A percentile compares a stretch with the other conserved stretches of the same genome.
These are phyloP conservation scores for Drosophila paulistorum DNA, from an alignment of 1,140 invertebrate species.

Conservation along the genomic window DNA sequence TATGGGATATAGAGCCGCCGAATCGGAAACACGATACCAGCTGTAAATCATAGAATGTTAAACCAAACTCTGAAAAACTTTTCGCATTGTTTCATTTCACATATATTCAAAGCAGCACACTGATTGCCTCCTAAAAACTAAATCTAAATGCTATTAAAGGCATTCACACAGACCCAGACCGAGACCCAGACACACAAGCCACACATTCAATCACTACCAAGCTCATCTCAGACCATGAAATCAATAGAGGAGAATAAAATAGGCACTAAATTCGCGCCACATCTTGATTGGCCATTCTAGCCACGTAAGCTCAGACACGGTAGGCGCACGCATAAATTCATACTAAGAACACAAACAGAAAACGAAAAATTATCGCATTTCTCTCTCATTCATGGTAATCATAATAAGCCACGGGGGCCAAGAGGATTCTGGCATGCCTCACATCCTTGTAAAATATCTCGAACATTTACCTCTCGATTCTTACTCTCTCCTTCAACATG, in stretches of 20 bases:
- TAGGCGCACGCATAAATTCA: conserved; percentile 42
- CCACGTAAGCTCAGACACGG: conserved; percentile 37
- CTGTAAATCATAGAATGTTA: conserved; percentile 54
- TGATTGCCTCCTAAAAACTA: conserved; percentile 13
- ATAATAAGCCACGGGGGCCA: conserved; percentile 36
- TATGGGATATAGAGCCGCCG: conserved; percentile 80
- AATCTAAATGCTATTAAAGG: conserved; percentile 36
- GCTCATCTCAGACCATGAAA: conserved; percentile 31
- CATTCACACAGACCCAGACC: conserved; percentile 12
- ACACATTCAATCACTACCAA: conserved; percentile 1
- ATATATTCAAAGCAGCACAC: too few species aligned
- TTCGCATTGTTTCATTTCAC: too few species aligned
- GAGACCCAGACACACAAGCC: too few species aligned
- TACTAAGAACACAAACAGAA: conserved; percentile 44
- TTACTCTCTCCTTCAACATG: background rate
- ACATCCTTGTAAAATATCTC: conserved; percentile 48
- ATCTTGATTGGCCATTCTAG: conserved; percentile 45
- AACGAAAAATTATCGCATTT: conserved; percentile 64
- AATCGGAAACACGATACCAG: conserved; percentile 83
- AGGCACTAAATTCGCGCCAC: background rate
- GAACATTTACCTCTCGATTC: conserved; percentile 40
- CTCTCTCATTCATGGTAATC: conserved; percentile 62
- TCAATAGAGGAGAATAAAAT: conserved; percentile 46
- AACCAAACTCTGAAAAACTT: background rate
- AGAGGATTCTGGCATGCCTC: conserved; percentile 10